These are phyloP conservation scores for Platysternon megacephalum DNA, from an alignment of 2,113 vertebrate genomes.

Conservation along the genomic window DNA sequence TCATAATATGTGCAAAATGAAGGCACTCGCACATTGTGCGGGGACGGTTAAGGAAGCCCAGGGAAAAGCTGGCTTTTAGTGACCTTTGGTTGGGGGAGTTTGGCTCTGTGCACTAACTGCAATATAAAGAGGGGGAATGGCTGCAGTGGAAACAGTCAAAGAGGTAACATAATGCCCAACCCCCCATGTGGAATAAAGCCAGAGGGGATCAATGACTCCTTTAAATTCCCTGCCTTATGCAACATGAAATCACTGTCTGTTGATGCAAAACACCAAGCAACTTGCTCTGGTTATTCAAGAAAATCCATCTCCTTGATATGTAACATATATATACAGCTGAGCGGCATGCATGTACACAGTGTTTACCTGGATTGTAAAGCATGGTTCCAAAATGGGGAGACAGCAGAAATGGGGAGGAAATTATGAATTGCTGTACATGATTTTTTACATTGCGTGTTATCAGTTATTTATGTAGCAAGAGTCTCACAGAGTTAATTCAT, in stretches of 20 bases:
- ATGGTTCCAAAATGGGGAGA: constrained; percentile 4
- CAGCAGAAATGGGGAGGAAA: constrained; percentile 9
- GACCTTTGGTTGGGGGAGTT: not conserved
- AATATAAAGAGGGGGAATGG: constrained; percentile 41
- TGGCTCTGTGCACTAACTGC: constrained; percentile 37
- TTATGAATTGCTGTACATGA: constrained; percentile 25
- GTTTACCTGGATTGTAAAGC: not conserved
- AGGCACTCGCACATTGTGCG: not conserved
- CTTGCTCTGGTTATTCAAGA: constrained; percentile 51
- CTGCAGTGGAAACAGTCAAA: constrained; percentile 49
- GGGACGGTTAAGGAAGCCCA: not conserved
- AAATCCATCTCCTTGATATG: constrained; percentile 21
- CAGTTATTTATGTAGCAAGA: constrained; percentile 45
- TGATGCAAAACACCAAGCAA: constrained; percentile 53
- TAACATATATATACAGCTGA: not conserved
- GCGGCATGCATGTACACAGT: not conserved
- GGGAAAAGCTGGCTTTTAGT: constrained; percentile 31
- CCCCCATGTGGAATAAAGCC: constrained; percentile 20
- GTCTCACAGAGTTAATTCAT: constrained; percentile 46
- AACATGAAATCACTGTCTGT: constrained; percentile 55
- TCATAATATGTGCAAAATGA: not conserved
- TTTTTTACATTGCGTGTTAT: constrained; percentile 44
- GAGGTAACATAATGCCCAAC: constrained; percentile 33
- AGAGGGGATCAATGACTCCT: constrained; percentile 45
- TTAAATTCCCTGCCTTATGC: constrained; percentile 47